Evolutionary conservation across 2,888 invertebrate species (phyloP).

Genomic region (Rotaria magnacalcarata): DNA sequence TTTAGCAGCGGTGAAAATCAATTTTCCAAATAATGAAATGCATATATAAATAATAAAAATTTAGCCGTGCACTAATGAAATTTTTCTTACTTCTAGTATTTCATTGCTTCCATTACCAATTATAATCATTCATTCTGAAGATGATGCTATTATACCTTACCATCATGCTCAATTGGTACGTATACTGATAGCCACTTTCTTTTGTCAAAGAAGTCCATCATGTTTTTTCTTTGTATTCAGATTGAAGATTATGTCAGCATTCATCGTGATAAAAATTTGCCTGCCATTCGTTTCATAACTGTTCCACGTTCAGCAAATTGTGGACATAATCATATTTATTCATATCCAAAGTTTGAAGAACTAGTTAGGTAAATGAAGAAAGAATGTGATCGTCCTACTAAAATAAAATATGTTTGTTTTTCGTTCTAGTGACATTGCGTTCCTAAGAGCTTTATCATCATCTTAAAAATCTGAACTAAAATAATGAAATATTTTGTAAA

Average conservation of each 20-base stretch:
- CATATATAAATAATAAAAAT: background rate
- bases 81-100: background rate
- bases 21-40: constrained; percentile 33
- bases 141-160: constrained; percentile 45
- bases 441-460: background rate
- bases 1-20: background rate
- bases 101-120: constrained; percentile 6
- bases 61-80: background rate
- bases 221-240: background rate
- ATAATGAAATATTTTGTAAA: background rate
- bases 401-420: background rate
- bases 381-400: background rate
- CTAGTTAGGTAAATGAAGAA: background rate
- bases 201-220: background rate
- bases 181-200: background rate
- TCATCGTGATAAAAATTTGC: background rate
- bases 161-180: constrained; percentile 33
- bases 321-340: constrained; percentile 35
- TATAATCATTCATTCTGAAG: constrained; percentile 44
- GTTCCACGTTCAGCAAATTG: constrained; percentile 2
- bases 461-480: background rate
- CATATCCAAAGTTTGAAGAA: background rate
- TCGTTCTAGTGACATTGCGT: background rate
- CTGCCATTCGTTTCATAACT: background rate
- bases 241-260: constrained; percentile 4